Evolutionary conservation across 2,797 vertebrate species (phyloP), one percentile per base, ranked within the genome.

Genomic region (Acipenser ruthenus): DNA sequence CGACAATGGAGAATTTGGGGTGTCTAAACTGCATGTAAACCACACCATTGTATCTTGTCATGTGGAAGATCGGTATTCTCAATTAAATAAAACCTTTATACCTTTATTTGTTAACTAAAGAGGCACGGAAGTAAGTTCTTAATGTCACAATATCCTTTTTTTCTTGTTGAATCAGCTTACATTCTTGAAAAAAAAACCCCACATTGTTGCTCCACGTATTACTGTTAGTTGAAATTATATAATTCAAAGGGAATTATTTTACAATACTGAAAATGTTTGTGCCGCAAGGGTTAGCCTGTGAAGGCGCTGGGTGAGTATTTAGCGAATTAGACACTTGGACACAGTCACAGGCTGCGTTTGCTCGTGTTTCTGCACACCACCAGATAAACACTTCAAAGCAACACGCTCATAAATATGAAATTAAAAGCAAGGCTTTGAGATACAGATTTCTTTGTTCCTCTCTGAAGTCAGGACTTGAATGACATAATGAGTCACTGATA

Each of bases 321-420:
- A 87, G 82, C 84, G 87, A 87, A 91, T 90, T 87, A 91, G 84
- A 87, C 73, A 77, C 80, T 74, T 72, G 86, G 85, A 88, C 83
- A 82, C 88, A 87, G 86, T 91, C 89, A 83, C 84, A 79, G 86
- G 88, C 82, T 83, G 86, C 82, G 84, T 89, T 86, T 84, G 86
- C 86, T 86, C 83, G 81, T 83, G 87, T 86, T 90, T 85, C 88
- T 91, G 88, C 73, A 74, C 84, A 87, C 82, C 85, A 86, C 86
- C 88, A 88, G 90, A 93, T 93, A 93, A 93, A 90, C 86, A 91
- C 87, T 89, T 91, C 87, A 91, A 92, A 91, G 90, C 87, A 88
- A 87, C 84, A 83, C 76, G 79, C 85, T 90, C 88, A 90, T 90
- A 90, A 91, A 90, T 87, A 90, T 89, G 87, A 91, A 90, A 90